Evolutionary conservation across 2,797 vertebrate genomes (phyloP), one percentile per base, ranked within the genome.

Genomic region (Threskiornis aethiopicus): DNA sequence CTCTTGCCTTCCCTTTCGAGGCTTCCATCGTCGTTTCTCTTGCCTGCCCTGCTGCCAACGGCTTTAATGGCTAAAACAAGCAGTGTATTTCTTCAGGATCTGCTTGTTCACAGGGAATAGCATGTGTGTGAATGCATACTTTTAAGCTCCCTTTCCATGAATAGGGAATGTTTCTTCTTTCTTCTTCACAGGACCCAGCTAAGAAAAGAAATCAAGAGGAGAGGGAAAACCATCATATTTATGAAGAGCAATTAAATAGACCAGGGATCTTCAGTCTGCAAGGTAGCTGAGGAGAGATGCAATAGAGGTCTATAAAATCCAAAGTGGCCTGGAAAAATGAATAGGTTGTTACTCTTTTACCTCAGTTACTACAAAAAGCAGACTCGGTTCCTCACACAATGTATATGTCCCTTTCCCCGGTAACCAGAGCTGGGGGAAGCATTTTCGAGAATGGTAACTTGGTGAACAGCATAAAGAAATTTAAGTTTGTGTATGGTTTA

Each of bases 41-140:
- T 65, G 72, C 81, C 49, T 35, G 51, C 65, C 44, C 72, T 28
- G 73, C 70, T 86, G 89, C 89, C 87, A 93, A 11, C 55, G 91
- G 55, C 75, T 94, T 94, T 87, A 37, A 58, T 59, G 73, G 66
- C 44, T 82, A 51, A 86, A 91, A 81, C 70, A 86, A 89, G 79
- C 71, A 39, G 8, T n/a, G 65, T 44, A 5, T 55, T 82, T 85
- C 64, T 86, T 71, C 44, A n/a, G 75, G 54, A 66, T 67, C 72
- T 94, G 54, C 79, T 85, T 95, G 66, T 86, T 93, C 87, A 76
- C 79, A 57, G 72, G 84, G 72, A 95, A 28, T 46, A 90, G 73
- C 6, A 5, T n/a, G 26, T 69, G 58, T 85, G 76, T 52, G 85
- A 84, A 87, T 81, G 85, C 61, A n/a, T 16, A n/a, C 65, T 91